phyloP scores from a whole-genome alignment of 2,888 invertebrate species.

The Polydrusus tereticollis region DNA sequence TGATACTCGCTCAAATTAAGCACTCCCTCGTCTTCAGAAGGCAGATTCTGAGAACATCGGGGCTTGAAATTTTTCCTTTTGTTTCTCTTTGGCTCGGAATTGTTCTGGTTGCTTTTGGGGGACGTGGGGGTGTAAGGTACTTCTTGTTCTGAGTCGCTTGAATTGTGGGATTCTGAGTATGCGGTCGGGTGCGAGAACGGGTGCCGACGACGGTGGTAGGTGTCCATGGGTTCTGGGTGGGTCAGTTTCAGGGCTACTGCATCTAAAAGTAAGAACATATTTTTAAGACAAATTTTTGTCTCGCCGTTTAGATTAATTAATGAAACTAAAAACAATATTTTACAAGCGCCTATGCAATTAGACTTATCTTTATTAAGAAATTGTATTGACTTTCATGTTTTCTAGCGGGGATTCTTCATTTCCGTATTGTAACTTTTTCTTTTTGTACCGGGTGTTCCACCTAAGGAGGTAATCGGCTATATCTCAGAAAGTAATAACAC shows the following conservation, averaged over 20 bases:
- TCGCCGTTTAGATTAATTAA: too few species aligned
- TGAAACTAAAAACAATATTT: too few species aligned
- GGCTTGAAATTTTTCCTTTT: constrained; percentile 86
- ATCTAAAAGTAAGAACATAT: constrained; percentile 55
- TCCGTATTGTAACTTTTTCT: too few species aligned
- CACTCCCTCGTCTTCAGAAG: constrained; percentile 53
- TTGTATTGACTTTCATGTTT: too few species aligned
- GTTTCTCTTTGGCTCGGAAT: constrained; percentile 76
- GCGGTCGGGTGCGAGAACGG: constrained; percentile 35
- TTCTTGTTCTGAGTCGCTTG: constrained; percentile 70
- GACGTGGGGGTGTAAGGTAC: constrained; percentile 53
- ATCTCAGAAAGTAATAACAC: too few species aligned
- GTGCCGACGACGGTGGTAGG: constrained; percentile 60
- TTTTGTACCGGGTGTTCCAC: too few species aligned
- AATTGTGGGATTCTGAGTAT: constrained; percentile 64
- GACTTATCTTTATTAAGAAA: too few species aligned
- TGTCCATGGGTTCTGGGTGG: constrained; percentile 58
- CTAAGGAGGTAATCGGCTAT: too few species aligned
- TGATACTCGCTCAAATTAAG: constrained; percentile 54
- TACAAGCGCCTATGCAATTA: too few species aligned
- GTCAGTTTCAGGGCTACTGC: constrained; percentile 64
- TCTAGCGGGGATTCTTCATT: too few species aligned
- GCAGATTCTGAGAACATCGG: constrained; percentile 70
- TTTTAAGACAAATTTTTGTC: background rate
- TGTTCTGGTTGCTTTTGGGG: constrained; percentile 59